A percentile compares a stretch with the other conserved stretches of the same genome.
Conservation (phyloP, 2,888 invertebrate genomes). For the Lasioglossum marginatum region DNA sequence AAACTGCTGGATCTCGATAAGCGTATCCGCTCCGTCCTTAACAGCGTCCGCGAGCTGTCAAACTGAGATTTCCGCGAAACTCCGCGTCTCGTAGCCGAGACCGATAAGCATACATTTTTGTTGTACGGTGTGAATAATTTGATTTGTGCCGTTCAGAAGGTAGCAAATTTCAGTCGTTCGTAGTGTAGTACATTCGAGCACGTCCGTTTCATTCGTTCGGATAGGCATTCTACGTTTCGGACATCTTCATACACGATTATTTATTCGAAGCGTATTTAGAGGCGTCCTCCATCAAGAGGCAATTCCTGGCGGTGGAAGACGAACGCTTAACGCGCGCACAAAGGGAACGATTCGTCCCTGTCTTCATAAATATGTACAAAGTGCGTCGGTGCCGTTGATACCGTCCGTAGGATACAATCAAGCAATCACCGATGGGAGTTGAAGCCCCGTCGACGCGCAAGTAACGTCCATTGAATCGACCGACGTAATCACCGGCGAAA, state of each 20-base stretch:
- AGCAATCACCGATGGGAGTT: constrained; percentile 1
- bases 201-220: background rate
- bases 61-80: background rate
- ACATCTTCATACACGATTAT: constrained; percentile 12
- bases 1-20: constrained; percentile 12
- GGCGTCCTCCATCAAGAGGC: background rate
- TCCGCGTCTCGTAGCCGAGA: background rate
- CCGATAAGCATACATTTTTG: background rate
- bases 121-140: background rate
- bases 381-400: background rate
- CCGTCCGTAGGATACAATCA: constrained; percentile 20
- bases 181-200: background rate
- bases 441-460: constrained; percentile 7
- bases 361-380: constrained; percentile 21
- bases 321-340: constrained; percentile 26
- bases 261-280: constrained; percentile 3
- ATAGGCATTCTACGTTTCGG: constrained; percentile 8
- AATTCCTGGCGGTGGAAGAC: constrained; percentile 14
- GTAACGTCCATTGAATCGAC: background rate
- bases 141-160: background rate
- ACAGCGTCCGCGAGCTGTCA: background rate
- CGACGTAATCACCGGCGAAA: constrained; percentile 40
- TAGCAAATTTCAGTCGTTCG: background rate
- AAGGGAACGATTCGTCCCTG: constrained; percentile 18
- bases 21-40: background rate